These are phyloP conservation scores for Megaptera novaeangliae DNA, from an alignment of 2,113 vertebrate species.

Conservation along the genomic window DNA sequence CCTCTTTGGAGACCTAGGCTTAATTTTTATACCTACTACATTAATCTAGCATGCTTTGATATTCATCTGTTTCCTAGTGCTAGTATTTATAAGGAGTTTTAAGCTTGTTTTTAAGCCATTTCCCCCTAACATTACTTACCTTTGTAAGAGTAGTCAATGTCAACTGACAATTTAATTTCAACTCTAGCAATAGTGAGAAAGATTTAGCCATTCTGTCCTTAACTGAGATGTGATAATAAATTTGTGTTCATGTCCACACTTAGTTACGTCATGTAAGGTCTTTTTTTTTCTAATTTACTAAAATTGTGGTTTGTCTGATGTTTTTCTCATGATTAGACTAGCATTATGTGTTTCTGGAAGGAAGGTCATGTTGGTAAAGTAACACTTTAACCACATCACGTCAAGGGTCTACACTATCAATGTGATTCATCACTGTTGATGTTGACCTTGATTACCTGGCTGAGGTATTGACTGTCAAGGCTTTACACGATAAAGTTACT, in stretches of 20 bases:
- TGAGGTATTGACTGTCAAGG: not conserved
- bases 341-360: not conserved
- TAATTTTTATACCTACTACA: not conserved
- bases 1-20: not conserved
- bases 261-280: not conserved
- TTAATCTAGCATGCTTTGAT: not conserved
- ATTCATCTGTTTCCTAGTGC: not conserved
- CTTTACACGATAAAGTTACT: not conserved
- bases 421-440: not conserved
- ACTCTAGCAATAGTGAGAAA: not conserved
- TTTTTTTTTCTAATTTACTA: not conserved
- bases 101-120: not conserved
- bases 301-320: not conserved
- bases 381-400: not conserved
- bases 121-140: not conserved
- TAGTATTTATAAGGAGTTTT: not conserved
- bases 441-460: not conserved
- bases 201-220: not conserved
- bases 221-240: not conserved
- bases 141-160: not conserved
- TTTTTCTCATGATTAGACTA: not conserved
- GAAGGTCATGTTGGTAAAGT: not conserved
- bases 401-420: not conserved
- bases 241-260: not conserved
- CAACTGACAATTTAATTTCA: not conserved